Evolutionary conservation across 2,113 vertebrate genomes (phyloP).

Genomic region (Cebus imitator): DNA sequence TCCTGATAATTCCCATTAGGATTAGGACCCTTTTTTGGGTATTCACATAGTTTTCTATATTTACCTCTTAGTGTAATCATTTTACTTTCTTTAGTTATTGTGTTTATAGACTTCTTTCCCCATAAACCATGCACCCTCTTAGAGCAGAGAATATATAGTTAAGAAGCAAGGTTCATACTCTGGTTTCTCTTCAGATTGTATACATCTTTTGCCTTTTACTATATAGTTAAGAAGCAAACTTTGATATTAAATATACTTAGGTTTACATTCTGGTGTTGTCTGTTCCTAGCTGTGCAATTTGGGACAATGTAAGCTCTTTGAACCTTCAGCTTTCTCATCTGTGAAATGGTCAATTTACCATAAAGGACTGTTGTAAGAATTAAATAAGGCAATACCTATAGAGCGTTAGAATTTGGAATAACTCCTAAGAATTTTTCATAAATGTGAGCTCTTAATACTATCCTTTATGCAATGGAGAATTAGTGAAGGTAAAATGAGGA

Average conservation of each 20-base stretch:
- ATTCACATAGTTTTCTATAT: background rate
- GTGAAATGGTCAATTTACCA: background rate
- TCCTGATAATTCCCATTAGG: background rate
- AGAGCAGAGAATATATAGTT: background rate
- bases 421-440: background rate
- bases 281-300: background rate
- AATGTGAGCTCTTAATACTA: background rate
- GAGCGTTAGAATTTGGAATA: background rate
- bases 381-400: background rate
- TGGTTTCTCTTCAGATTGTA: too few species aligned
- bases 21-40: background rate
- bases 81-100: background rate
- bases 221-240: too few species aligned
- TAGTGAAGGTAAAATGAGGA: constrained; percentile 20
- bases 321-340: constrained; percentile 6
- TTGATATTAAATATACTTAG: background rate
- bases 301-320: background rate
- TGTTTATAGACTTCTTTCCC: background rate
- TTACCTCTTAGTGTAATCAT: background rate
- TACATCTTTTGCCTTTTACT: too few species aligned
- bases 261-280: background rate
- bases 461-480: background rate
- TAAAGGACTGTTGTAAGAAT: too few species aligned
- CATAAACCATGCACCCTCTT: background rate
- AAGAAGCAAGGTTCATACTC: background rate